Evolutionary conservation across 2,113 vertebrate species (phyloP).

Genomic region (Catagonus wagneri): DNA sequence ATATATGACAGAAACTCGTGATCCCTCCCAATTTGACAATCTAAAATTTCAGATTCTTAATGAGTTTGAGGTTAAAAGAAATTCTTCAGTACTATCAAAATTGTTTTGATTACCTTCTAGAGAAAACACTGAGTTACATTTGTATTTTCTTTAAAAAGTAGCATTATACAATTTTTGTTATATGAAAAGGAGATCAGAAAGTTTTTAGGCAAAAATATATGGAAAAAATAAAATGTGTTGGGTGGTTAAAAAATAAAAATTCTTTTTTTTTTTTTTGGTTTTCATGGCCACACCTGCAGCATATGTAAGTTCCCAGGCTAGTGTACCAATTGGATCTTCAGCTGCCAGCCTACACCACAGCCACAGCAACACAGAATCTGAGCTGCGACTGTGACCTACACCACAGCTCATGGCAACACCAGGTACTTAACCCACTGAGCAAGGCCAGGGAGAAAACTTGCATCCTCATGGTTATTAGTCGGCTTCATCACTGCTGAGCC

Average conservation of each 20-base stretch:
- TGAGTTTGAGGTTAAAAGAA: neutral
- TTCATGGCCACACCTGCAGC: no score
- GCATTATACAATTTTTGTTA: neutral
- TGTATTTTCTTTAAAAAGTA: neutral
- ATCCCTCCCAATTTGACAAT: neutral
- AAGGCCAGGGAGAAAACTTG: no score
- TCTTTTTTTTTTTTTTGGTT: no score
- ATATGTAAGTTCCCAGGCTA: no score
- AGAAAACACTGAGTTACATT: neutral
- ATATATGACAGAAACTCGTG: neutral
- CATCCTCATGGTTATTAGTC: no score
- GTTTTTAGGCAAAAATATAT: neutral
- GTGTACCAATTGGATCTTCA: no score
- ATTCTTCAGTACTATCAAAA: neutral
- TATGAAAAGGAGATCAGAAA: neutral
- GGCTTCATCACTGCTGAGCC: no score
- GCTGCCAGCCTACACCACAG: no score
- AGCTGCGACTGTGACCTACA: no score
- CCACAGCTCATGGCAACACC: no score
- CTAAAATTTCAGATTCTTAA: neutral
- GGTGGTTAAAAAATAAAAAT: neutral
- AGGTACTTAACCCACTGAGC: no score
- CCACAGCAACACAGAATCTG: no score
- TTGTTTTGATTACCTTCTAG: neutral
- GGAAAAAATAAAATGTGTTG: neutral